phyloP scores from a whole-genome alignment of 2,797 vertebrate genomes.

The Cuculus canorus region DNA sequence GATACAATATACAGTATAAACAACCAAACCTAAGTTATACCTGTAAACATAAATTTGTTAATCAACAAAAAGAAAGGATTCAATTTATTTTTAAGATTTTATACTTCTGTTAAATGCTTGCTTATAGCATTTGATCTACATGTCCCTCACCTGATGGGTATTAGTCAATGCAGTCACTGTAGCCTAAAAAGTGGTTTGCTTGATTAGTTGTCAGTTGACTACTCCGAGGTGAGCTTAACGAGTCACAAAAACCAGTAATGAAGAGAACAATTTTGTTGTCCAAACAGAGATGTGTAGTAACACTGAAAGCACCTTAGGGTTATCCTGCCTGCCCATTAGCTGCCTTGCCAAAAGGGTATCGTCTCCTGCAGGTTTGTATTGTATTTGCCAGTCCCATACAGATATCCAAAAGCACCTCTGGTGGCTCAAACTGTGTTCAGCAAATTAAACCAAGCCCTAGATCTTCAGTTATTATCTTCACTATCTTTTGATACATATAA shows the following conservation, averaged over 20 bases:
- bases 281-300: neutral
- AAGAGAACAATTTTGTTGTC: neutral
- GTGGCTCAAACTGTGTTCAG: neutral
- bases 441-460: neutral
- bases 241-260: neutral
- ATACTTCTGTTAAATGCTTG: neutral
- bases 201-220: neutral
- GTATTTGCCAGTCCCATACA: neutral
- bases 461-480: neutral
- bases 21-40: neutral
- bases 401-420: neutral
- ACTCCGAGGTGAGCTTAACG: neutral
- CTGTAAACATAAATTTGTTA: neutral
- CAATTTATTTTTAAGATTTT: neutral
- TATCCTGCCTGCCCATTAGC: neutral
- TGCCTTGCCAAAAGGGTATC: neutral
- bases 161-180: neutral
- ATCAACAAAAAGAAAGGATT: neutral
- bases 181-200: neutral
- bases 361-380: neutral
- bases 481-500: neutral
- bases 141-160: neutral
- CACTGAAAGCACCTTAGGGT: neutral
- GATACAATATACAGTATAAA: neutral
- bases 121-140: neutral